A percentile compares a stretch with the other conserved stretches of the same genome.
phyloP scores from a whole-genome alignment of 2,113 vertebrate species.

The Stigmatopora nigra region DNA sequence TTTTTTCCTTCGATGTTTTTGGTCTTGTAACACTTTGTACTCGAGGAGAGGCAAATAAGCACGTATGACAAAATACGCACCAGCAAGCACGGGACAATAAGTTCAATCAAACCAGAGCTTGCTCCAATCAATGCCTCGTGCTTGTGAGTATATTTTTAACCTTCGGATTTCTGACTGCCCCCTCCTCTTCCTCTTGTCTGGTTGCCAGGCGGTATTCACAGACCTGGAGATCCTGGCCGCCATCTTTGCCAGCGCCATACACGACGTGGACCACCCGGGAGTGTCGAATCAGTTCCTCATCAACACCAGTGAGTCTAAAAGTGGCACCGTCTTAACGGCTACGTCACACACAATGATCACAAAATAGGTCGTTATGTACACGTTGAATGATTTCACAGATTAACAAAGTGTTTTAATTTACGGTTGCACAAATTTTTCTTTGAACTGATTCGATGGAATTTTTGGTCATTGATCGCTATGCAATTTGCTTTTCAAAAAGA shows the following conservation, averaged over 20 bases:
- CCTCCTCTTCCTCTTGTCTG: not conserved
- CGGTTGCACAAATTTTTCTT: not conserved
- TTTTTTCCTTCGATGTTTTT: not conserved
- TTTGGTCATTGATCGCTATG: no score
- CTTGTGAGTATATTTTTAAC: slow-evolving; percentile 39
- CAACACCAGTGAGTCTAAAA: slow-evolving; percentile 89
- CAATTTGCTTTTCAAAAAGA: no score
- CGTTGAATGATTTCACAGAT: no score
- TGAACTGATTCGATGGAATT: no score
- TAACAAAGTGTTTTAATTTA: not conserved
- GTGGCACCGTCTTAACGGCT: slow-evolving; percentile 16
- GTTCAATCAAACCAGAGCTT: slow-evolving; percentile 45
- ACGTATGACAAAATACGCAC: not conserved
- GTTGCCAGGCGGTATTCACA: slow-evolving; percentile 89
- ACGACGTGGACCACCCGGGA: slow-evolving; percentile 97
- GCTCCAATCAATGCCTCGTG: slow-evolving; percentile 42
- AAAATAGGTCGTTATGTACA: not conserved
- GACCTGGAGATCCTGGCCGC: slow-evolving; percentile 98
- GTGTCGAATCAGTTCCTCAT: slow-evolving; percentile 99
- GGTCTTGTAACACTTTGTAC: not conserved
- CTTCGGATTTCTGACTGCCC: slow-evolving; percentile 8
- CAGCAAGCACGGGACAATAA: slow-evolving; percentile 26
- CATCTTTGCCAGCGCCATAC: slow-evolving; percentile 99
- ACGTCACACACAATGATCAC: slow-evolving; percentile 11
- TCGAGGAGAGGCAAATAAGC: not conserved